Evolutionary conservation across 2,113 vertebrate genomes (phyloP), one percentile per base, ranked within the genome.

Genomic region (Sylvicapra grimmia): DNA sequence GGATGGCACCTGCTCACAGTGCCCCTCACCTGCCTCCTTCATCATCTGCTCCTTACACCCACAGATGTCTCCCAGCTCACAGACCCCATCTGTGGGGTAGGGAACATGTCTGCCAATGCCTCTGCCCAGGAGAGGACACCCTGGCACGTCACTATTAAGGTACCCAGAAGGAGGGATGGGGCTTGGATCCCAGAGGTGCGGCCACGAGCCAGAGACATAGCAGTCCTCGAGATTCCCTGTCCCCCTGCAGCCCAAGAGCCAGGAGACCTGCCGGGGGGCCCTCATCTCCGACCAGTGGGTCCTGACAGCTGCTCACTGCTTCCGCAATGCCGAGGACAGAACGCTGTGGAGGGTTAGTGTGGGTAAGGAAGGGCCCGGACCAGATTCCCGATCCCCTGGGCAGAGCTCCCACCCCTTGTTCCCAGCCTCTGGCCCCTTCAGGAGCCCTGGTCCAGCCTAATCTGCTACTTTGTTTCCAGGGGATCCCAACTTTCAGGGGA

Each of bases 251-350:
- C 80, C 97, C 33, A 95, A 36, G 86, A 51, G 8, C 44, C 97
- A 89, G 23, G 94, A 96, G 8, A 98, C 88, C 53, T 99, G 99
- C 80, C 98, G 98, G 33, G 99, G 99, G 6, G 98, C 99, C 53
- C 98, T 99, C 47, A 53, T 99, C 97, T 99, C 98, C 0, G 97
- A 98, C 90, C 98, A 98, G 63, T 99, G 99, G 99, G 98, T 99
- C 59, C 98, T 99, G 98, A 99, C 99, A 0, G 99, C 99, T 0
- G 99, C 99, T 77, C 99, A 99, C 97, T 99, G 99, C 97, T 99
- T 99, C 93, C 90, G 3, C 75, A 90, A 86, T 1, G 27, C 51
- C 0, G 16, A 96, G 9, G 29, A 98, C 25, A 92, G 0, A 2
- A 56, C 86, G 14, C 40, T 96, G 75, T 98, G 98, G 98, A 97